Evolutionary conservation across 2,113 vertebrate genomes (phyloP).

Genomic region (Vombatus ursinus): DNA sequence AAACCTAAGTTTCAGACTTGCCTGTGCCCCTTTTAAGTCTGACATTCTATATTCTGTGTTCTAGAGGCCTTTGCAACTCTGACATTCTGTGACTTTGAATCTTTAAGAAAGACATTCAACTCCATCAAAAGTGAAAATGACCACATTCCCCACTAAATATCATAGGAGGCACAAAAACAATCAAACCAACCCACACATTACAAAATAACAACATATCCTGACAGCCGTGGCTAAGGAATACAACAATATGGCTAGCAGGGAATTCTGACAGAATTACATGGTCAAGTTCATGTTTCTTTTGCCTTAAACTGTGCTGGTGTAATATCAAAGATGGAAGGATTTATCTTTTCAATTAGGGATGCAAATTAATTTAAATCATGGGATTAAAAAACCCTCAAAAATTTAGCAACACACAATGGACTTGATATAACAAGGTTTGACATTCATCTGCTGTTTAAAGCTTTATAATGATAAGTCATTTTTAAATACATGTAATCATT

Average conservation of each 20-base stretch:
- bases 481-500: conserved; percentile 71
- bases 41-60: not conserved
- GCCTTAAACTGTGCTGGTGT: conserved; percentile 25
- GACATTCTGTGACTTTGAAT: not conserved
- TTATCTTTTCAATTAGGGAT: not conserved
- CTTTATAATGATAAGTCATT: conserved; percentile 68
- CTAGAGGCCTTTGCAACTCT: not conserved
- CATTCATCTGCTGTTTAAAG: conserved; percentile 63
- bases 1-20: not conserved
- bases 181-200: conserved; percentile 58
- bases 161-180: conserved; percentile 50
- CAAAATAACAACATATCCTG: conserved; percentile 52
- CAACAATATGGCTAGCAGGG: conserved; percentile 33
- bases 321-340: conserved; percentile 31
- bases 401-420: conserved; percentile 54
- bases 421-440: conserved; percentile 38
- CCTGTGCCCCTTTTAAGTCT: not conserved
- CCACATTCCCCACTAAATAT: conserved; percentile 47
- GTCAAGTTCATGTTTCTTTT: conserved; percentile 25
- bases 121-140: conserved; percentile 31
- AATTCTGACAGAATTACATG: not conserved
- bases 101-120: not conserved
- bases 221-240: conserved; percentile 30
- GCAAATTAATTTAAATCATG: conserved; percentile 54
- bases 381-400: conserved; percentile 57